Base-by-base conservation (phyloP, 2,797 vertebrate genomes). In the Oreochromis mossambicus region DNA sequence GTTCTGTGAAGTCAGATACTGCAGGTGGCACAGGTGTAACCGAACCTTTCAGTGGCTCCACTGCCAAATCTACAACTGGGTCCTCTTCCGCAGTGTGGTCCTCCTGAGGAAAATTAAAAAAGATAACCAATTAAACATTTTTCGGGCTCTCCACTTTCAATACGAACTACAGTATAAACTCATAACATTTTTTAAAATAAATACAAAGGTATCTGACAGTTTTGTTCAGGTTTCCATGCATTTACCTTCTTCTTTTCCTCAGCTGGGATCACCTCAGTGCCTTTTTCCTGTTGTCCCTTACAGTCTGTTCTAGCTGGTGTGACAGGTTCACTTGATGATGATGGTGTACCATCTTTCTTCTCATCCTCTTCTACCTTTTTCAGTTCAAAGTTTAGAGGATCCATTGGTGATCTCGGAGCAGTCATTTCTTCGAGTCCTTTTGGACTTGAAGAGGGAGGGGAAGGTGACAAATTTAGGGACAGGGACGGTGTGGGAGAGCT, bases 381-480 rank as follows among this genome's bases (percentile, higher is more conserved):
- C 5, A 91, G 63, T 86, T 95, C 94, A 90, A 93, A 91, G 86
- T 94, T 93, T 3, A 93, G 26, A 24, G 91, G 88, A 38, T 92
- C 92, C 83, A 92, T 90, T 79, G 94, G 93, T 32, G 94, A 95
- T 6, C 77, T 77, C 5, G 95, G 92, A 70, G 93, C 83, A n/a
- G 86, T 11, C 7, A n/a, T 38, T 12, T 93, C 92, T 6, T 92
- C 94, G 34, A 90, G 92, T 32, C 48, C 41, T 78, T 89, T 91
- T 52, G 92, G 92, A 91, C 94, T 95, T 9, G 94, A 93, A 6
- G 92, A 87, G 14, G 83, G 77, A 4, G 95, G 88, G 2, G 96
- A 96, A 9, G 95, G 94, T n/a, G 96, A 96, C 56, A 96, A 78
- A 76, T 92, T 95, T 8, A 96, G 81, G 54, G 95, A 94, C 48